Evolutionary conservation across 2,888 invertebrate genomes (phyloP).

Genomic region (Patella ulyssiponensis): DNA sequence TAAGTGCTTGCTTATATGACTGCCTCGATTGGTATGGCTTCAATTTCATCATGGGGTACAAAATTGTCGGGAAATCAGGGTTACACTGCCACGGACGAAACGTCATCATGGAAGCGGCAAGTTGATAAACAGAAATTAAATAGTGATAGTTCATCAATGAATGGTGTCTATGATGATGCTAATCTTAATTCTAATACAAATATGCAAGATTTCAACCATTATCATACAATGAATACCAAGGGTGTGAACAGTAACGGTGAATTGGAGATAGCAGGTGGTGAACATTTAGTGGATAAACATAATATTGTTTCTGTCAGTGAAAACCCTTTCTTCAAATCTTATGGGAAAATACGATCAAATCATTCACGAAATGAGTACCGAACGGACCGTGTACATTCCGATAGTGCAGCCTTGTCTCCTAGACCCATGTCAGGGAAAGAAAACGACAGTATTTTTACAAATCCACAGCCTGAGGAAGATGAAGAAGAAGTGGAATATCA

Average conservation of each 20-base stretch:
- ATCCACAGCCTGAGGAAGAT: constrained; percentile 20
- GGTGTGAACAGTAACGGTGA: not conserved
- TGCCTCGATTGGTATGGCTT: constrained; percentile 42
- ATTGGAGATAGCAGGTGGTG: constrained; percentile 6
- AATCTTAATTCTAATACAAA: constrained; percentile 3
- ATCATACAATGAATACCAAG: not conserved
- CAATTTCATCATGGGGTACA: constrained; percentile 50
- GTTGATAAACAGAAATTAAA: constrained; percentile 20
- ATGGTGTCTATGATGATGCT: constrained; percentile 18
- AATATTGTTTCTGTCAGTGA: constrained; percentile 39
- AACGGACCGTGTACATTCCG: not conserved
- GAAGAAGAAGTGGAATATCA: constrained; percentile 56
- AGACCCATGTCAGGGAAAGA: not conserved
- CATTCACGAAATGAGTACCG: not conserved
- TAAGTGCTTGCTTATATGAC: constrained; percentile 25
- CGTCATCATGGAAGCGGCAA: constrained; percentile 29
- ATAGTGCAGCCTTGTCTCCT: not conserved
- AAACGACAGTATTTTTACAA: constrained; percentile 14
- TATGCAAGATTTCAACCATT: constrained; percentile 9
- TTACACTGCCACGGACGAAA: constrained; percentile 17
- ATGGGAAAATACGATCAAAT: constrained; percentile 25
- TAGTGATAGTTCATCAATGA: constrained; percentile 18
- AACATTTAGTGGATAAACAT: constrained; percentile 25
- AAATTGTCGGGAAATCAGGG: constrained; percentile 28
- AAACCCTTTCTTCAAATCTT: constrained; percentile 43